These are phyloP conservation scores for Pheosia tremula DNA, from an alignment of 2,888 invertebrate genomes.

Conservation along the genomic window DNA sequence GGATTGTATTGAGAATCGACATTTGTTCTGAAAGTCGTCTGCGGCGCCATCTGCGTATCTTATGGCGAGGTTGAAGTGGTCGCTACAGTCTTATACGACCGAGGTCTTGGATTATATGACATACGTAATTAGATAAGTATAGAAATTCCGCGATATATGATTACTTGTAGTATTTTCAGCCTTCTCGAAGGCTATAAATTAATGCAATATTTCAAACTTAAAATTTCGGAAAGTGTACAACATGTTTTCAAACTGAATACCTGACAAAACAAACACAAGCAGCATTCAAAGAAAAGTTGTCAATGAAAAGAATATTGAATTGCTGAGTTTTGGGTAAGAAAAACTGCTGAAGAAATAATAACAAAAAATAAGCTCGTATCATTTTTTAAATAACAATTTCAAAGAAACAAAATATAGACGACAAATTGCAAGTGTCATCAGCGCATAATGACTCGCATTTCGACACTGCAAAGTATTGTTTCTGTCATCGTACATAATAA, in stretches of 20 bases:
- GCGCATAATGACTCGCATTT: conserved; percentile 5
- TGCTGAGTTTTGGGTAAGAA: not conserved
- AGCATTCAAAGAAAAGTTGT: too few relatives aligned
- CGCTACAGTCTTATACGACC: not conserved
- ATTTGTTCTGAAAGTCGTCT: too few relatives aligned
- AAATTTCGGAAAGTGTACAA: too few relatives aligned
- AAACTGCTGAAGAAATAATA: not conserved
- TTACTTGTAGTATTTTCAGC: not conserved
- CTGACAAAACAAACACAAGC: too few relatives aligned
- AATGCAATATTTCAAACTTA: too few relatives aligned
- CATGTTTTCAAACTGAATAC: too few relatives aligned
- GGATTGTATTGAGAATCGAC: too few relatives aligned
- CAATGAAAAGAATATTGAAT: too few relatives aligned
- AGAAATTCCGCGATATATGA: not conserved
- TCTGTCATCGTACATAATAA: conserved; percentile 7
- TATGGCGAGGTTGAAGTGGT: too few relatives aligned
- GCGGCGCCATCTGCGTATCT: too few relatives aligned
- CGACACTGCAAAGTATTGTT: conserved; percentile 9
- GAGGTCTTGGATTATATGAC: not conserved
- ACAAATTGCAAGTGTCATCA: not conserved
- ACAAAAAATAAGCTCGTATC: too few relatives aligned
- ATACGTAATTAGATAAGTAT: not conserved
- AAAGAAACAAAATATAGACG: not conserved
- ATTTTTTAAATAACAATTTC: not conserved
- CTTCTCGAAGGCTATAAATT: too few relatives aligned